phyloP scores from a whole-genome alignment of 2,797 vertebrate species.

The Moxostoma hubbsi region DNA sequence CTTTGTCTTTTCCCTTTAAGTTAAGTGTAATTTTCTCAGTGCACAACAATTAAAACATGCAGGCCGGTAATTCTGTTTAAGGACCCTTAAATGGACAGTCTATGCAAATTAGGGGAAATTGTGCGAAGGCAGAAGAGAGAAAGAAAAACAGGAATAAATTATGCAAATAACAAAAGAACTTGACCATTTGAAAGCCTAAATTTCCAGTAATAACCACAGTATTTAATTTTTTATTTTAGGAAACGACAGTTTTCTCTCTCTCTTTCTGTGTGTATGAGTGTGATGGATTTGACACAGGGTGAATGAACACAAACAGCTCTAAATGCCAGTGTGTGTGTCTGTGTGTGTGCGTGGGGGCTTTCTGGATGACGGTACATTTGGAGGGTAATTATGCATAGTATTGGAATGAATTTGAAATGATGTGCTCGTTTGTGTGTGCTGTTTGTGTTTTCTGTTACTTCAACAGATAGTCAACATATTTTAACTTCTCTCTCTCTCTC shows the following conservation, averaged over 20 bases:
- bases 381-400: conserved; percentile 93
- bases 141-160: conserved; percentile 90
- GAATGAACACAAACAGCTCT: conserved; percentile 54
- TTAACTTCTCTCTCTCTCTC: neutral
- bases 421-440: conserved; percentile 39
- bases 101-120: conserved; percentile 93
- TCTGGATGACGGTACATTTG: conserved; percentile 55
- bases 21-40: conserved; percentile 84
- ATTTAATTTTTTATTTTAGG: conserved; percentile 93
- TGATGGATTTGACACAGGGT: conserved; percentile 50
- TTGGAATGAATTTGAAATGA: conserved; percentile 94
- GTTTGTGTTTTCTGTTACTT: conserved; percentile 30
- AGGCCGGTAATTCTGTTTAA: conserved; percentile 93
- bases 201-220: conserved; percentile 94
- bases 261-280: neutral
- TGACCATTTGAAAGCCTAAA: conserved; percentile 98
- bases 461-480: conserved; percentile 12
- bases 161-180: conserved; percentile 95
- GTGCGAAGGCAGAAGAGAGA: conserved; percentile 88
- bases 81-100: conserved; percentile 96
- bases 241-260: conserved; percentile 88
- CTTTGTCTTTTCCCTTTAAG: conserved; percentile 17
- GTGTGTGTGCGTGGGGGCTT: conserved; percentile 32
- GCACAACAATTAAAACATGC: conserved; percentile 95
- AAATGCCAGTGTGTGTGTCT: conserved; percentile 53